Conservation (phyloP, 1,140 invertebrate genomes). For the Euura saliciscinereae region DNA sequence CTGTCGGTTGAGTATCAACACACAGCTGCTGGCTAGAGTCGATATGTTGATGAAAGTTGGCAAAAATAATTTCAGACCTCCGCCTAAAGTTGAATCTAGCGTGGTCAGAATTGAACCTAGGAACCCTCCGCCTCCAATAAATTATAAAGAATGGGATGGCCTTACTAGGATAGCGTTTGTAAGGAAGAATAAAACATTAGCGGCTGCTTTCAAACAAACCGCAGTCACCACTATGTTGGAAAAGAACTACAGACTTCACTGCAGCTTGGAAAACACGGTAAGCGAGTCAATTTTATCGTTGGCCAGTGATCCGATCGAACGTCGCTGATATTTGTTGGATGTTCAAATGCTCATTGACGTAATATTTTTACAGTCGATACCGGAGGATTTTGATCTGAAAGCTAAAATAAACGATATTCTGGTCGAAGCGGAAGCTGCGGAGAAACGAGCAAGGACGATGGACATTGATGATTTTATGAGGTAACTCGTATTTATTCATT, state of each 20-base stretch:
- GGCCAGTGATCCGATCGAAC: conserved; percentile 26
- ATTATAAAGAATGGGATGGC: conserved; percentile 98
- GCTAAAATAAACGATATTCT: conserved; percentile 81
- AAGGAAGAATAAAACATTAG: conserved; percentile 94
- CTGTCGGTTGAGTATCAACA: conserved; percentile 95
- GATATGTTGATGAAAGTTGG: conserved; percentile 98
- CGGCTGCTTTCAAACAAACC: conserved; percentile 84
- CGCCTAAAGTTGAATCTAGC: conserved; percentile 98
- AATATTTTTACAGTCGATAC: conserved; percentile 70
- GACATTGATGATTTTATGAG: conserved; percentile 96
- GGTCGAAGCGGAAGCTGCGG: conserved; percentile 66
- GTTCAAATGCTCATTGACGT: conserved; percentile 22
- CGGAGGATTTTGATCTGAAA: conserved; percentile 87
- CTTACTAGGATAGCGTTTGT: conserved; percentile 93
- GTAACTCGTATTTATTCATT: conserved; percentile 52
- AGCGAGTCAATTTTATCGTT: conserved; percentile 32
- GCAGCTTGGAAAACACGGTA: conserved; percentile 87
- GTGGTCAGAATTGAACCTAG: conserved; percentile 97
- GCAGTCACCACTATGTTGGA: conserved; percentile 83
- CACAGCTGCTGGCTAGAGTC: conserved; percentile 92
- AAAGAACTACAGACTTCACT: conserved; percentile 91
- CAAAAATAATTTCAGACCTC: conserved; percentile 98
- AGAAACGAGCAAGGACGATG: conserved; percentile 90
- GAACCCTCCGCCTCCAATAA: conserved; percentile 95
- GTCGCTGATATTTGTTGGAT: conserved; percentile 68